Percentiles rank a stretch among this genome's conserved stretches.
phyloP scores from a whole-genome alignment of 2,113 vertebrate genomes.

The Bathybates hornii region DNA sequence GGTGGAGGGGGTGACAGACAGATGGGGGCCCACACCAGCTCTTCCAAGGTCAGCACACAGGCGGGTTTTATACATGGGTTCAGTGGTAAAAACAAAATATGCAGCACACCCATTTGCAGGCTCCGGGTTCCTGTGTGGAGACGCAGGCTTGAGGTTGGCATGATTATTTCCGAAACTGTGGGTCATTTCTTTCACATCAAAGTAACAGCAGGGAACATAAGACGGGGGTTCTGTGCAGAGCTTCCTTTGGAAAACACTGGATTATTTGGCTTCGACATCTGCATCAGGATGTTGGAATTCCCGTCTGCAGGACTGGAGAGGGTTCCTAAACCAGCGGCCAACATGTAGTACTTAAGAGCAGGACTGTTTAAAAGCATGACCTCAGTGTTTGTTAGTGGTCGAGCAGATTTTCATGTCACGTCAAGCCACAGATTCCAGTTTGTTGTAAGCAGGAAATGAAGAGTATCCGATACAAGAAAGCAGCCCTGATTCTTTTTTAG shows the following conservation, averaged over 20 bases:
- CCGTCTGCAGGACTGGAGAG: background rate
- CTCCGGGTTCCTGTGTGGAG: background rate
- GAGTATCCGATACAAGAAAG: background rate
- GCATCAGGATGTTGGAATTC: slow-evolving; percentile 37
- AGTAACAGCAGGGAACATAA: slow-evolving; percentile 28
- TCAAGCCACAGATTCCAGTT: background rate
- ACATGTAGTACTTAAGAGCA: background rate
- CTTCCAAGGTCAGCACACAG: slow-evolving; percentile 35
- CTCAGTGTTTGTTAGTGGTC: background rate
- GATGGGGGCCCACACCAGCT: background rate
- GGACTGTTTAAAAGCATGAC: background rate
- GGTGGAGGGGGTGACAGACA: background rate
- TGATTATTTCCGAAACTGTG: slow-evolving; percentile 17
- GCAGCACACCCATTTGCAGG: slow-evolving; percentile 6
- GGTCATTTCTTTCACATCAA: slow-evolving; percentile 58
- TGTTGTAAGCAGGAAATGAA: background rate
- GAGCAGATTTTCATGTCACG: background rate
- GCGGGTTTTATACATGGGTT: slow-evolving; percentile 17
- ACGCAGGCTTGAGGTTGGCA: slow-evolving; percentile 12
- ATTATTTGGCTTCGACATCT: slow-evolving; percentile 52
- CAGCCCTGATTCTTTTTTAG: background rate
- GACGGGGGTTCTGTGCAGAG: slow-evolving; percentile 1
- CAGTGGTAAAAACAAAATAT: slow-evolving; percentile 23
- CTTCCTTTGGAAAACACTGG: slow-evolving; percentile 64
- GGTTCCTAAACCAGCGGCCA: background rate